These are phyloP conservation scores for Asobara japonica DNA, from an alignment of 1,140 invertebrate species.

Conservation along the genomic window DNA sequence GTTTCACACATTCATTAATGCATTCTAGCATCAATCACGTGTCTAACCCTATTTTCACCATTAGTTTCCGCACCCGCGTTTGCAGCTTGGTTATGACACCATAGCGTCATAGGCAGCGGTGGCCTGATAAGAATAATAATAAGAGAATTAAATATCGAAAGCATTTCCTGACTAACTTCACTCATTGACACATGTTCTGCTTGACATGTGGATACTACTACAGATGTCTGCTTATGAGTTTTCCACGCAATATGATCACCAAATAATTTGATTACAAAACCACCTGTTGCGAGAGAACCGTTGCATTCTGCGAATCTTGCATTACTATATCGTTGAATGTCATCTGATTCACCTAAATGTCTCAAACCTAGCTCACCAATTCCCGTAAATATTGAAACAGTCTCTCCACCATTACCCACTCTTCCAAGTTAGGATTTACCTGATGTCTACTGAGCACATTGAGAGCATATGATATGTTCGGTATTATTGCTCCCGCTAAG, in stretches of 20 bases:
- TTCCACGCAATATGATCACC: neutral
- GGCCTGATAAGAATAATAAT: neutral
- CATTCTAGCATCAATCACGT: neutral
- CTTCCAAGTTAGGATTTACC: neutral
- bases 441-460: neutral
- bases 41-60: neutral
- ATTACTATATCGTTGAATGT: too few relatives aligned
- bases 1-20: slow-evolving; percentile 12
- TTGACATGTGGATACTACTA: neutral
- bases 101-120: neutral
- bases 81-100: neutral
- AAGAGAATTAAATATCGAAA: neutral
- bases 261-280: neutral
- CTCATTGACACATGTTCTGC: neutral
- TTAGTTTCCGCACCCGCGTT: neutral
- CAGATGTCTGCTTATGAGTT: neutral
- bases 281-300: neutral
- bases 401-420: neutral
- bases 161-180: neutral
- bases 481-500: neutral
- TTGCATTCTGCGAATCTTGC: neutral
- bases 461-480: neutral
- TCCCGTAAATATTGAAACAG: neutral
- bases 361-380: neutral
- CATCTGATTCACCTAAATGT: too few relatives aligned